phyloP scores from a whole-genome alignment of 2,113 vertebrate genomes.

The Eublepharis macularius region DNA sequence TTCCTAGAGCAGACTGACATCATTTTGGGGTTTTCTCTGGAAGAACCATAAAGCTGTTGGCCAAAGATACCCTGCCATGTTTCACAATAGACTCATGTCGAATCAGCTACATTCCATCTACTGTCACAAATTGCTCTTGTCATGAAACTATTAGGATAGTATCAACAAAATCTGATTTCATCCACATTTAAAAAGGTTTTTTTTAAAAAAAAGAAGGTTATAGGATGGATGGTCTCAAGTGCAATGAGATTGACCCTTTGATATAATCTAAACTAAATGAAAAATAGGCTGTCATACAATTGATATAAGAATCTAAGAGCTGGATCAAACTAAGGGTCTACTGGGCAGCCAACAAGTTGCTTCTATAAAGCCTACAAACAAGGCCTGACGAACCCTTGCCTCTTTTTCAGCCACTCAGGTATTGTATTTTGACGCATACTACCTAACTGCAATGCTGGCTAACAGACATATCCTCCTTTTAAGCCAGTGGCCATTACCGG shows the following conservation, averaged over 20 bases:
- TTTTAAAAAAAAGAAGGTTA: not conserved
- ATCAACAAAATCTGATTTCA: not conserved
- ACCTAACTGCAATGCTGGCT: not conserved
- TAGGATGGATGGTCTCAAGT: slow-evolving; percentile 1
- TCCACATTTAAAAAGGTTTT: not conserved
- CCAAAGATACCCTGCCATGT: not conserved
- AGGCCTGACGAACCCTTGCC: not conserved
- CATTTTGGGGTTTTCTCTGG: too few species aligned
- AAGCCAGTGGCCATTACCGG: not conserved
- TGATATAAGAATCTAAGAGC: not conserved
- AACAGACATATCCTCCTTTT: not conserved
- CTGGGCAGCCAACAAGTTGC: not conserved
- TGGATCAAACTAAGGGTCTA: not conserved
- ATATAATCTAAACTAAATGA: slow-evolving; percentile 2
- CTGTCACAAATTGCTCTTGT: not conserved
- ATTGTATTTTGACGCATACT: not conserved
- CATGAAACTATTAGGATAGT: not conserved
- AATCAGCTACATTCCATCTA: slow-evolving; percentile 20
- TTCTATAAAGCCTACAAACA: not conserved
- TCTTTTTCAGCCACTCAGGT: not conserved
- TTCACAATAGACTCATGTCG: not conserved
- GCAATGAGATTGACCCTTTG: not conserved
- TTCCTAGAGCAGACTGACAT: too few species aligned
- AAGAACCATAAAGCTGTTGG: too few species aligned
- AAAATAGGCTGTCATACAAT: not conserved